These are phyloP conservation scores for Pleuronectes platessa DNA, from an alignment of 2,113 vertebrate genomes.

Conservation along the genomic window DNA sequence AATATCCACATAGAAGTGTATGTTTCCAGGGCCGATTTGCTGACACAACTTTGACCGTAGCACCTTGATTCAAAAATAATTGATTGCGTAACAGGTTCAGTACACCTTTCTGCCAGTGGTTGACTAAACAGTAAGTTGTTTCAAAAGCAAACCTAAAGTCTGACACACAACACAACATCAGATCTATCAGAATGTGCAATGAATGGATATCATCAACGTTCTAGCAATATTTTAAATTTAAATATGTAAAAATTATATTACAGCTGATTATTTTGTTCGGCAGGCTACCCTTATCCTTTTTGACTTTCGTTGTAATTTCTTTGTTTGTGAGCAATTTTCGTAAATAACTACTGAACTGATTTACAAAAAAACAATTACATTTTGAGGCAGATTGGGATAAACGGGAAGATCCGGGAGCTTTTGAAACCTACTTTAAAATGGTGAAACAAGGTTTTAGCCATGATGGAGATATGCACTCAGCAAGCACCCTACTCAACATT, in stretches of 20 bases:
- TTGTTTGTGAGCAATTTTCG: too few relatives aligned
- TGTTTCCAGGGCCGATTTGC: conserved; percentile 13
- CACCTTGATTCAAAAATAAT: neutral
- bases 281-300: too few relatives aligned
- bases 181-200: neutral
- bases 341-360: neutral
- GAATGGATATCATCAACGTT: neutral
- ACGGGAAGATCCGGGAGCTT: neutral
- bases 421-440: too few relatives aligned
- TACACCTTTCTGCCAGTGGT: neutral
- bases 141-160: neutral
- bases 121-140: neutral
- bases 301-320: too few relatives aligned
- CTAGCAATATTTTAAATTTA: too few relatives aligned
- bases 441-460: too few relatives aligned
- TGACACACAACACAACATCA: neutral
- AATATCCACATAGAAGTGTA: conserved; percentile 48
- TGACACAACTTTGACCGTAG: conserved; percentile 34
- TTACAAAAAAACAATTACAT: neutral
- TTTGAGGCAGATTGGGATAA: too few relatives aligned
- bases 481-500: neutral
- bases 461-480: neutral
- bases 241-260: too few relatives aligned
- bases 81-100: neutral
- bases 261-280: too few relatives aligned